Evolutionary conservation across 2,113 vertebrate species (phyloP), one percentile per base, ranked within the genome.

Genomic region (Ahaetulla prasina): DNA sequence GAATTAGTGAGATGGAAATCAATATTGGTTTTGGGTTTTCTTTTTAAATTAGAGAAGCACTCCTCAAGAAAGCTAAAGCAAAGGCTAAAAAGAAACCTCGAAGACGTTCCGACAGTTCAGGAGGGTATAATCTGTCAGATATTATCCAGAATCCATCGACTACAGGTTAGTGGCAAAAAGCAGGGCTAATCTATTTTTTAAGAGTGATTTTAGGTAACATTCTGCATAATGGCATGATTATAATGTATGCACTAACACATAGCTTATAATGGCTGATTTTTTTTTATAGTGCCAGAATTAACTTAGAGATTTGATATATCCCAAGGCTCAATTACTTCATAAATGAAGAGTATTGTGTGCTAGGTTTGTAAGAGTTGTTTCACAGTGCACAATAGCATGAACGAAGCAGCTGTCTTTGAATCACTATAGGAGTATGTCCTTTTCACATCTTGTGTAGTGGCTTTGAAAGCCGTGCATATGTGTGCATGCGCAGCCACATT

Each of bases 41-140:
- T 4, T 27, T 90, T 93, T 92, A 86, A 92, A 63, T 18, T 88
- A 99, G 99, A 94, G 99, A 99, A 97, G 96, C 95, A 27, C 96
- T 98, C 87, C 96, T 99, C 55, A 99, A 99, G 97, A 99, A 97
- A 94, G 98, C 98, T 84, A 99, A 99, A 97, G 96, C 97, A n/a
- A 99, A 98, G 95, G 98, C 98, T 35, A 99, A 98, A 97, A 99
- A 98, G 98, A 99, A 99, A 95, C 98, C 98, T 90, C 97, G 99
- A 80, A 98, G 98, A 90, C 98, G 99, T 4, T 99, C 98, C 0
- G 98, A 99, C 97, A 99, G 99, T 96, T 99, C 98, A 92, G 99
- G 99, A 89, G 99, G 99, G 49, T 99, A 99, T 96, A 99, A 98
- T 87, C 97, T 99, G n/a, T 99, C 99, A 91, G 98, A 99, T 95